A percentile compares a stretch with the other conserved stretches of the same genome.
These are phyloP conservation scores for Oreortyx pictus DNA, from an alignment of 2,797 vertebrate genomes.

Conservation along the genomic window DNA sequence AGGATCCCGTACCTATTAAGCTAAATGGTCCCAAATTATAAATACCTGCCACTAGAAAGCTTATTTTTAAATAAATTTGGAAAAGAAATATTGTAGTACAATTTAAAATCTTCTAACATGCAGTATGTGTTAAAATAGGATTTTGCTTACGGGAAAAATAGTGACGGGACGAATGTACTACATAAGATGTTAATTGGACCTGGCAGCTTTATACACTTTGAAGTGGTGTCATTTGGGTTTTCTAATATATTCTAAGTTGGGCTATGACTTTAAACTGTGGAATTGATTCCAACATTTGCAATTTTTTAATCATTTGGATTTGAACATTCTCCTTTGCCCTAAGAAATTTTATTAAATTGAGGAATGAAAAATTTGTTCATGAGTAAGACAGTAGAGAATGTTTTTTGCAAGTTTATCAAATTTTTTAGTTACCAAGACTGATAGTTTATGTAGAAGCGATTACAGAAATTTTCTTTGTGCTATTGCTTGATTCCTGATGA, in stretches of 20 bases:
- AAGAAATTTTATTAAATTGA: slow-evolving; percentile 16
- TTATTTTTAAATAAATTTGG: slow-evolving; percentile 70
- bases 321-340: not conserved
- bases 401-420: not conserved
- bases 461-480: not conserved
- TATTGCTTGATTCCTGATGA: not conserved
- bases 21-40: slow-evolving; percentile 74
- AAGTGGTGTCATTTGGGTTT: slow-evolving; percentile 39
- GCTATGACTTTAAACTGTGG: not conserved
- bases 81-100: slow-evolving; percentile 64
- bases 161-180: slow-evolving; percentile 10
- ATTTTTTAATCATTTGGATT: slow-evolving; percentile 47
- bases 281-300: slow-evolving; percentile 20
- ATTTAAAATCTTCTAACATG: slow-evolving; percentile 57
- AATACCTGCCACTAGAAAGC: slow-evolving; percentile 69
- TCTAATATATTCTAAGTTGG: slow-evolving; percentile 29
- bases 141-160: slow-evolving; percentile 49
- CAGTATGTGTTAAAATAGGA: slow-evolving; percentile 53
- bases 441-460: not conserved
- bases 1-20: slow-evolving; percentile 78
- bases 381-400: not conserved
- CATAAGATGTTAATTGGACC: slow-evolving; percentile 9
- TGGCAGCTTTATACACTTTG: slow-evolving; percentile 22
- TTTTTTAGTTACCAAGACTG: not conserved
- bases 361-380: slow-evolving; percentile 6